Base-by-base conservation (phyloP, 1,140 invertebrate genomes). In the Dreissena polymorpha region DNA sequence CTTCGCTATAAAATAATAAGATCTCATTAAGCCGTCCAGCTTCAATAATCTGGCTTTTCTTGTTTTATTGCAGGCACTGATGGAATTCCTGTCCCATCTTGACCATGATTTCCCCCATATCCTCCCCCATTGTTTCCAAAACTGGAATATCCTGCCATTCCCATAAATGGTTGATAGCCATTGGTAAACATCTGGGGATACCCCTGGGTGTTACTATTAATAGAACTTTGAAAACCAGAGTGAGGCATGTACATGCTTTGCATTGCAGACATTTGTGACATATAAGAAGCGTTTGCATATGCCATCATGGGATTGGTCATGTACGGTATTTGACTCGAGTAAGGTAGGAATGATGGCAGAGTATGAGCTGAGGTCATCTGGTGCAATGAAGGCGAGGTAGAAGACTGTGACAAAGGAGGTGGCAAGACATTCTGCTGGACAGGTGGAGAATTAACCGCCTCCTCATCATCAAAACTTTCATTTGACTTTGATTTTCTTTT, bases 401-500 rank as follows among this genome's bases (percentile, higher is more conserved):
- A 21, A 13, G 53, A 23, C 13, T 39, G 76, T 49, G 13, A 78
- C 27, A 39, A 21, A 27, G 50, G 29, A 23, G 1, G 67, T 27
- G 10, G 49, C 21, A 39, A 18, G 55, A 78, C 39, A 51, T 65
- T 60, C 68, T 57, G 75, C 49, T 21, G 63, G 65, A 53, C 64
- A 6, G 57, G 3, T 60, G 57, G 57, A 60, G 57, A 60, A n/a
- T n/a, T n/a, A 2, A 2, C 57, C 10, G 57, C 57, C 21, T 18
- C 23, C 29, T 57, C 64, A 39, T 39, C 39, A 39, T 39, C 39
- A 39, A 39, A 39, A 39, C 2, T 8, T 23, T 78, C 76, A n/a
- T 49, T 23, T 39, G 65, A 53, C 69, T 78, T 78, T 78, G 76
- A 78, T 69, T 78, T 78, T 53, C 76, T 23, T 57, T 78, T 78